Evolutionary conservation across 2,113 vertebrate genomes (phyloP).

Genomic region (Craseonycteris thonglongyai): DNA sequence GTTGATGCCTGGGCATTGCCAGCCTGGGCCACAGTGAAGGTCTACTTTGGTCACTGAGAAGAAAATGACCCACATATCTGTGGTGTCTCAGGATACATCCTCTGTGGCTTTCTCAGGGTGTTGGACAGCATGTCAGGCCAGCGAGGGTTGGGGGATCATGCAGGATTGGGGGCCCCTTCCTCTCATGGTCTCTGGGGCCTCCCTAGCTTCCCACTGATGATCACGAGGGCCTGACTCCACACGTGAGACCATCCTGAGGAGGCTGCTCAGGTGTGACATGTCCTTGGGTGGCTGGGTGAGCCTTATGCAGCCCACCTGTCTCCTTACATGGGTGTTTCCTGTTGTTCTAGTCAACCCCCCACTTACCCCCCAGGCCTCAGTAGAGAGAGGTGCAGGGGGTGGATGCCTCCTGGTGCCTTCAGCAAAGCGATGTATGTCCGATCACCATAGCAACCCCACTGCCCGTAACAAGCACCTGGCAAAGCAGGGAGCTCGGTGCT

Average conservation of each 20-base stretch:
- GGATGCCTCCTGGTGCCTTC: not conserved
- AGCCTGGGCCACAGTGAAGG: not conserved
- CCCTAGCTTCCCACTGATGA: not conserved
- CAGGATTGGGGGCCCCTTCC: not conserved
- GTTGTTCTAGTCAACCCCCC: not conserved
- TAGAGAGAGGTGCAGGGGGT: not conserved
- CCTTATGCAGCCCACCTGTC: not conserved
- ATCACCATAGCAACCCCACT: not conserved
- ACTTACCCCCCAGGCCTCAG: not conserved
- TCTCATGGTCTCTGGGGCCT: not conserved
- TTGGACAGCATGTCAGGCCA: not conserved
- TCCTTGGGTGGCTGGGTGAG: not conserved
- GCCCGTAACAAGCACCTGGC: not conserved
- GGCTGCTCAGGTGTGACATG: not conserved
- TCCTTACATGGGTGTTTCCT: not conserved
- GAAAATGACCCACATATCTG: not conserved
- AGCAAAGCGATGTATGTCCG: accelerated
- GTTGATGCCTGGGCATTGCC: not conserved
- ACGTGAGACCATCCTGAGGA: not conserved
- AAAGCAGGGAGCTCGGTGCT: not conserved
- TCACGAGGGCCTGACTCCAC: not conserved
- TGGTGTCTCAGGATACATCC: not conserved
- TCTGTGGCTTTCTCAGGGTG: not conserved
- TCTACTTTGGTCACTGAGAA: not conserved
- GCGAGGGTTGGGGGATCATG: not conserved